phyloP scores from a whole-genome alignment of 2,113 vertebrate species.

The Gulo gulo region DNA sequence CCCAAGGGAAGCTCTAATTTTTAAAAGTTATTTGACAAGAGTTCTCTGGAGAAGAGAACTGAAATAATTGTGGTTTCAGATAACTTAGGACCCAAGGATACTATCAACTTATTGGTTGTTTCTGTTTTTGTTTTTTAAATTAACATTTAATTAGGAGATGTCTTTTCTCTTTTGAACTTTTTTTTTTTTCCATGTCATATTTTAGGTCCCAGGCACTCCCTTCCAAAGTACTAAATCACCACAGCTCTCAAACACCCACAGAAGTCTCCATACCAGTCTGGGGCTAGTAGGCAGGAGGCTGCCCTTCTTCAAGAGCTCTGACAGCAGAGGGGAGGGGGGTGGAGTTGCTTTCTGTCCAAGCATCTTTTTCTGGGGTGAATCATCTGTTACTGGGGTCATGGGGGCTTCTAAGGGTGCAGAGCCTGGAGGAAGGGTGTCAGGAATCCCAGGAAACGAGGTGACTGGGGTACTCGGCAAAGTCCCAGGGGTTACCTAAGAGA shows the following conservation, averaged over 20 bases:
- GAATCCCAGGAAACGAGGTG: conserved; percentile 92
- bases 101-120: conserved; percentile 23
- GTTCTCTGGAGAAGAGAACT: conserved; percentile 67
- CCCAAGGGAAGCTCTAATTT: conserved; percentile 58
- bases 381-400: conserved; percentile 91
- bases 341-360: conserved; percentile 96
- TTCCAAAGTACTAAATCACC: conserved; percentile 76
- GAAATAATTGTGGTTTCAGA: conserved; percentile 63
- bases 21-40: conserved; percentile 44
- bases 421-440: conserved; percentile 89
- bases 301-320: conserved; percentile 98
- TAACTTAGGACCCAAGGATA: conserved; percentile 55
- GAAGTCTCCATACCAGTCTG: conserved; percentile 93
- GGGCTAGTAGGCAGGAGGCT: conserved; percentile 97
- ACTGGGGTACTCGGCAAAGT: conserved; percentile 92
- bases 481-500: conserved; percentile 87
- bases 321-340: conserved; percentile 97
- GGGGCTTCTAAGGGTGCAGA: conserved; percentile 92
- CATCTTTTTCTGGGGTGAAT: conserved; percentile 98
- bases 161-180: conserved; percentile 52
- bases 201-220: conserved; percentile 76
- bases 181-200: conserved; percentile 39
- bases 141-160: conserved; percentile 63
- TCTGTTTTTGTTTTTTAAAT: not conserved
- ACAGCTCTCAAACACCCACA: conserved; percentile 82